phyloP scores from a whole-genome alignment of 2,888 invertebrate genomes.

The Eurytoma adleriae region DNA sequence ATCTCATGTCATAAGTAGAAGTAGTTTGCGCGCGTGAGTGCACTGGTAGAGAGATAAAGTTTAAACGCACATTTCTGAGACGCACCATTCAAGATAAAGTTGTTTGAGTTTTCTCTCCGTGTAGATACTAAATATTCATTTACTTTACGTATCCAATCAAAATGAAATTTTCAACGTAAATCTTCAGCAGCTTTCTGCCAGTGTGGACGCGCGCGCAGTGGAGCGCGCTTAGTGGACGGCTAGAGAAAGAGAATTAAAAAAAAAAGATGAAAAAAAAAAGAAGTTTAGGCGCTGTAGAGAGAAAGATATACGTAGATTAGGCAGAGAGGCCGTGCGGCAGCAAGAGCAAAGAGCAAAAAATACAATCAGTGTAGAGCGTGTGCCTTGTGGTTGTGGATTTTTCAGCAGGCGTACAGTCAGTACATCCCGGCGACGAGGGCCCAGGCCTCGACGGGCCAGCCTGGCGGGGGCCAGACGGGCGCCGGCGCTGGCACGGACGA shows the following conservation, averaged over 20 bases:
- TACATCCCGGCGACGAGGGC: slow-evolving; percentile 91
- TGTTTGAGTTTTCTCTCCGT: no score
- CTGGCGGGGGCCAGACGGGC: slow-evolving; percentile 69
- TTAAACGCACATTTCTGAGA: background rate
- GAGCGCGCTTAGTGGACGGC: slow-evolving; percentile 12
- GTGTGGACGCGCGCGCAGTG: background rate
- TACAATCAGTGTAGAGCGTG: slow-evolving; percentile 66
- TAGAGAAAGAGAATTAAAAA: background rate
- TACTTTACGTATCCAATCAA: no score
- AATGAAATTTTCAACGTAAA: no score
- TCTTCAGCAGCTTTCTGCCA: background rate
- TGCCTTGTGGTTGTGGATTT: slow-evolving; percentile 76
- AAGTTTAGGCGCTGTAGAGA: background rate
- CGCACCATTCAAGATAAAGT: no score
- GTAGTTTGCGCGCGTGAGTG: background rate
- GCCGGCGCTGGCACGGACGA: slow-evolving; percentile 85
- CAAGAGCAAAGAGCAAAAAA: slow-evolving; percentile 14
- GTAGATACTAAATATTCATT: no score
- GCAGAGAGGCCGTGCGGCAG: slow-evolving; percentile 5
- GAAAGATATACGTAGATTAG: slow-evolving; percentile 10
- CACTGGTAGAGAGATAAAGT: background rate
- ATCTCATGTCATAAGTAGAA: slow-evolving; percentile 22
- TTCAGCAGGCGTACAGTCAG: slow-evolving; percentile 90
- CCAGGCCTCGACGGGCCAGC: slow-evolving; percentile 79
- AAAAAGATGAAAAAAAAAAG: background rate